Evolutionary conservation across 2,113 vertebrate species (phyloP), one percentile per base, ranked within the genome.

Genomic region (Polyodon spathula): DNA sequence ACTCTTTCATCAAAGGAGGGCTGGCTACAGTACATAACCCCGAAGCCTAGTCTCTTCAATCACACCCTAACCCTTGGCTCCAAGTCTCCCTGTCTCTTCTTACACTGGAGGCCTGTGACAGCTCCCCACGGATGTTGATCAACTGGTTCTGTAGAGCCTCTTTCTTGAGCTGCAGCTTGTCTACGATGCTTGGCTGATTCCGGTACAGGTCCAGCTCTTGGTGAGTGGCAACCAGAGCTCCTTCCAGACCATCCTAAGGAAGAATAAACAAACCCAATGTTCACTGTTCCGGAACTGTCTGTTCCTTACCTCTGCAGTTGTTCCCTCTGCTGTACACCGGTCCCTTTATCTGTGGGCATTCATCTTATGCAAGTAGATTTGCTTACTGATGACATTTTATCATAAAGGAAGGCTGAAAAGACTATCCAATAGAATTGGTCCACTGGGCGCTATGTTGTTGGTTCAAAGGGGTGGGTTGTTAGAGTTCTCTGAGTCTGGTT

Each of bases 81-180:
- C 15, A 11, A 4, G 59, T 15, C 42, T 16, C 59, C 58, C 38
- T 37, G 4, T 11, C 6, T 27, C 50, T 37, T 44, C 62, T 80
- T 89, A 97, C 95, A 79, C 90, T 93, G 67, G 90, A 92, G 7
- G 93, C 93, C 80, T 97, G 95, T 0, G 94, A 98, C 15, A 98
- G 88, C 76, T 97, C 93, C 70, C 93, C 95, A 0, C 94, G 84
- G 67, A 94, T 94, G 74, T 90, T 93, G 82, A 98, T 93, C 50
- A 98, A 89, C 76, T 97, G 92, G 70, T 93, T 97, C 81, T 98
- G 95, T 12, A 95, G 85, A 0, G 92, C 87, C 12, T 96, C 95
- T 73, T 97, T 98, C 72, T 90, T 97, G 66, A 91, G 87, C 68
- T 87, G 84, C 59, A 98, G 81, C 60, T 96, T 94, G 71, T 95